Evolutionary conservation across 2,888 invertebrate genomes (phyloP), one percentile per base, ranked within the genome.

Genomic region (Fragum sueziense): DNA sequence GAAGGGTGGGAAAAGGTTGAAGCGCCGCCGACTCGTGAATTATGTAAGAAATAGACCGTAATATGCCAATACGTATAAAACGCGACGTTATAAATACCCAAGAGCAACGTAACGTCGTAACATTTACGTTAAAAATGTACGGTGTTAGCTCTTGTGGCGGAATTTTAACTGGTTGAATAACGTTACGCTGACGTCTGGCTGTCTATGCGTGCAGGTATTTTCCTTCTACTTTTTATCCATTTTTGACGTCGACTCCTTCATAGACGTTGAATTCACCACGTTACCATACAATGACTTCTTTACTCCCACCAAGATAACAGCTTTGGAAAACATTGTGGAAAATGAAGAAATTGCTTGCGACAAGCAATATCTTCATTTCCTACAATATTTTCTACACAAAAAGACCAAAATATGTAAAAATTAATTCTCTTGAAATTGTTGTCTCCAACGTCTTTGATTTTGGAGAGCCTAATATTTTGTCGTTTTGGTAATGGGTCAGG

Each of bases 41-140:
- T 47, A 47, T n/a, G 47, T 57, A 57, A 25, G 57, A 57, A 57
- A 57, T 57, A 57, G 57, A 57, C 27, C 57, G 57, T 57, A 57
- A 57, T 57, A 29, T 57, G 57, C 29, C 57, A 57, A 57, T 57
- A 57, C 57, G 27, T 57, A 57, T 57, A 57, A 57, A 57, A 57
- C 27, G 27, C 57, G 9, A 22, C 27, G 27, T 57, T 57, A 57
- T 29, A 57, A 57, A 57, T 57, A 57, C 57, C 29, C 17, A 25
- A 57, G 57, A 57, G 29, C 57, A 29, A 27, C 27, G 57, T 29
- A 29, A 29, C 29, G 14, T 17, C 57, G 57, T 57, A 27, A 57
- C 57, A 29, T 57, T 57, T 57, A 29, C 29, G 57, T 29, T 57
- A 27, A 29, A 57, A 57, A 29, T 29, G 57, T 57, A 27, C 27